Evolutionary conservation across 2,888 invertebrate species (phyloP).

Genomic region (Hypomecis atomaria): DNA sequence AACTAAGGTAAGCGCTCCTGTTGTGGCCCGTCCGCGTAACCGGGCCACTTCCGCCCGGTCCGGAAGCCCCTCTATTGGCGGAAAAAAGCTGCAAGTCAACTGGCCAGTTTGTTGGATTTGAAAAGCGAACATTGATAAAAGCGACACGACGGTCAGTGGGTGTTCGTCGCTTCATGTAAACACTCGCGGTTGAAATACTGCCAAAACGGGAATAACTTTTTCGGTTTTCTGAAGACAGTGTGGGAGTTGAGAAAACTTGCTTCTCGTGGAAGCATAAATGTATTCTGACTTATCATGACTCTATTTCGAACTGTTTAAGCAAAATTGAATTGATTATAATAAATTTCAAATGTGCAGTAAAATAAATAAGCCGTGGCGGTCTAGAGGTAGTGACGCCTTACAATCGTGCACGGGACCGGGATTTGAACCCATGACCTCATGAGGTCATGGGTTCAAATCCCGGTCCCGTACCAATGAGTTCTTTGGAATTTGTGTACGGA

Average conservation of each 20-base stretch:
- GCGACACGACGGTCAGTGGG: conserved; percentile 51
- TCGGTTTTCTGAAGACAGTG: not conserved
- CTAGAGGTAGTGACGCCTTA: too few relatives aligned
- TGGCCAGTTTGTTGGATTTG: conserved; percentile 73
- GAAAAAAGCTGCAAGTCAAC: conserved; percentile 76
- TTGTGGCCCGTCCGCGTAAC: conserved; percentile 71
- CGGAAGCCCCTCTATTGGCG: conserved; percentile 79
- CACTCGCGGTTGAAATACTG: conserved; percentile 46
- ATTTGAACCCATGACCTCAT: too few relatives aligned
- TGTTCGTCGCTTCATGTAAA: conserved; percentile 57
- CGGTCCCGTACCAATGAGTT: too few relatives aligned
- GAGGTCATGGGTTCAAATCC: too few relatives aligned
- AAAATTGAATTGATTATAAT: too few relatives aligned
- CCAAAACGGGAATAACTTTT: conserved; percentile 29
- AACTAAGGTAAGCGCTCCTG: conserved; percentile 84
- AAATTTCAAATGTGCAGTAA: too few relatives aligned
- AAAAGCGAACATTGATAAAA: conserved; percentile 73
- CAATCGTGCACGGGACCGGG: too few relatives aligned
- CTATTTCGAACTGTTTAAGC: too few relatives aligned
- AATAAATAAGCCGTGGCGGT: too few relatives aligned
- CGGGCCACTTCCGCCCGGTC: conserved; percentile 72
- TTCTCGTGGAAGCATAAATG: not conserved
- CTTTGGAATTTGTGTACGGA: too few relatives aligned
- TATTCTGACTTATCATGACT: too few relatives aligned
- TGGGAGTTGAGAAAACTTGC: not conserved